Base-by-base conservation (phyloP, 1,140 invertebrate species). In the Brachionus rotundiformis region DNA sequence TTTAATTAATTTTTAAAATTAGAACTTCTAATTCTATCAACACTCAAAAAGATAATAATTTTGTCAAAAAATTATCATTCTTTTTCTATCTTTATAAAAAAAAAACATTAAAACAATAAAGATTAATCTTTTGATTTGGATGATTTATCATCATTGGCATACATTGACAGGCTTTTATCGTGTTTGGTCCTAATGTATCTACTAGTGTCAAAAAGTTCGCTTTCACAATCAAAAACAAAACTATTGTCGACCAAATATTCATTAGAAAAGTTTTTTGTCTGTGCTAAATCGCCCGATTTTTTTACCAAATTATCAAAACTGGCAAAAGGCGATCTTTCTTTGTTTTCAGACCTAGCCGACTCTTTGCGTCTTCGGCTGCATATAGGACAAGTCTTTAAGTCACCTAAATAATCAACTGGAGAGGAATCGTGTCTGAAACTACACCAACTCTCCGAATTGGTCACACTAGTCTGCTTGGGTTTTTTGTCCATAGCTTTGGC, bases 181-280 rank as follows among this genome's bases (percentile, higher is more conserved):
- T 71, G 33, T 16, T 33, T 71, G 11, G 7, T 8, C 31, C 65
- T 71, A n/a, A 36, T n/a, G 31, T 71, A 71, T 39, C 65, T 33
- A 23, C 31, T 71, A 8, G 33, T 23, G 39, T 71, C 65, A 23
- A 71, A 71, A 36, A 33, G 25, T 29, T 63, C 61, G 29, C 63
- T 36, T 36, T 68, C 63, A 68, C 33, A 31, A n/a, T 68, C 63
- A n/a, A 68, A 0, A 1, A 68, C 36, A 19, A 68, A 31, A 68
- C 63, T 68, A 33, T 68, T 68, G 11, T 68, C 63, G 33, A 41
- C 16, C 31, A 68, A 68, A 68, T 68, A 68, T 16, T 68, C 63
- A 36, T 68, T 2, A 1, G 63, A 29, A 68, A 16, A 68, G 36
- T 68, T 68, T 68, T 68, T 68, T 19, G 29, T 0, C n/a, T 19